Conservation (phyloP, 2,797 vertebrate genomes). For the Hirundo rustica region DNA sequence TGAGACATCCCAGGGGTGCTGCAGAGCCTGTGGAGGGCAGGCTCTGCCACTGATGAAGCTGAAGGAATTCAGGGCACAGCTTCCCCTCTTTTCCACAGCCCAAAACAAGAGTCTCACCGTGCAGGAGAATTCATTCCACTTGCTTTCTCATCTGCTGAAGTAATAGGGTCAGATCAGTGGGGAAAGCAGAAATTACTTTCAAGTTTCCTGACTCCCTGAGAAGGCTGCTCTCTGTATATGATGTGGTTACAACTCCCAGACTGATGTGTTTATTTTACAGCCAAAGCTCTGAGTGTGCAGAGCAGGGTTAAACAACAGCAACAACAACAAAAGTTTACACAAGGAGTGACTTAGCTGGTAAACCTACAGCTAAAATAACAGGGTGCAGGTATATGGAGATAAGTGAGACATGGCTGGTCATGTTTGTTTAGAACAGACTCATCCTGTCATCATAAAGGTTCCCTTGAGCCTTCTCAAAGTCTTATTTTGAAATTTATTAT, state of each 20-base stretch:
- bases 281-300: not conserved
- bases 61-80: not conserved
- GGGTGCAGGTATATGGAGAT: not conserved
- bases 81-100: not conserved
- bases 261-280: not conserved
- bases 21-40: not conserved
- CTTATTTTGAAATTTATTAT: conserved; percentile 48
- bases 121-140: conserved; percentile 21
- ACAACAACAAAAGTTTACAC: not conserved
- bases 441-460: conserved; percentile 21
- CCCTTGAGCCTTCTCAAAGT: conserved; percentile 41
- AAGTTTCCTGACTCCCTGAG: not conserved
- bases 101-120: not conserved
- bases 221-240: not conserved
- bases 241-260: not conserved
- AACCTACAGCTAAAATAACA: not conserved
- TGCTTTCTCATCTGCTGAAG: conserved; percentile 25
- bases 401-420: not conserved
- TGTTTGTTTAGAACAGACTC: conserved; percentile 40
- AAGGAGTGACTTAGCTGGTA: not conserved
- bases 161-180: conserved; percentile 45
- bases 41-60: not conserved
- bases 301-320: not conserved
- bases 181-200: conserved; percentile 34
- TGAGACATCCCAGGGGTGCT: not conserved